phyloP scores from a whole-genome alignment of 1,140 invertebrate genomes.

The Diachasmimorpha longicaudata region DNA sequence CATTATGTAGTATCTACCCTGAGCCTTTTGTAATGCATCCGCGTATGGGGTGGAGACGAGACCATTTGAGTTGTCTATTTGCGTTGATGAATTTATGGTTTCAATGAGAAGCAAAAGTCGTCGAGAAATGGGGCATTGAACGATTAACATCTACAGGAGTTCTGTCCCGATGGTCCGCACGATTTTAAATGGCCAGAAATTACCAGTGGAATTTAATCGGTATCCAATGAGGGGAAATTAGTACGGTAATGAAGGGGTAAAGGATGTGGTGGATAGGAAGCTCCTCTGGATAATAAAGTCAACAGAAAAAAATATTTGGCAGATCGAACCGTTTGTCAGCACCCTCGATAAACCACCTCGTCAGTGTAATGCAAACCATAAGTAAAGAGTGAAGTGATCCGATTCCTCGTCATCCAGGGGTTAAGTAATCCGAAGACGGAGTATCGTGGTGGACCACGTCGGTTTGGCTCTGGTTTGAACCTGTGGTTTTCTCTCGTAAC shows the following conservation, averaged over 20 bases:
- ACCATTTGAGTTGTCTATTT: neutral
- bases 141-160: no score
- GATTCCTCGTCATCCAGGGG: neutral
- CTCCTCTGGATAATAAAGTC: no score
- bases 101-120: neutral
- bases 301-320: no score
- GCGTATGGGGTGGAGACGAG: slow-evolving; percentile 39
- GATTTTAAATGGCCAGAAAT: no score
- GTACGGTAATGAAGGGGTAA: no score
- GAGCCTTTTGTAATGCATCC: slow-evolving; percentile 53
- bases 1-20: slow-evolving; percentile 47
- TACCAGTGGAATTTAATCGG: no score
- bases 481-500: slow-evolving; percentile 5
- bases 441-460: neutral
- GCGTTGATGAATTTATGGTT: slow-evolving; percentile 13
- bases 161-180: no score
- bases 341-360: neutral
- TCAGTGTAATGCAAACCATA: neutral
- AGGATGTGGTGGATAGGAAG: no score
- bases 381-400: slow-evolving; percentile 1
- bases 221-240: no score
- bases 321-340: no score
- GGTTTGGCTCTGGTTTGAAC: slow-evolving; percentile 21
- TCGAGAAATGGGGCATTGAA: neutral
- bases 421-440: slow-evolving; percentile 20